These are phyloP conservation scores for Menura novaehollandiae DNA, from an alignment of 2,113 vertebrate genomes.

Conservation along the genomic window DNA sequence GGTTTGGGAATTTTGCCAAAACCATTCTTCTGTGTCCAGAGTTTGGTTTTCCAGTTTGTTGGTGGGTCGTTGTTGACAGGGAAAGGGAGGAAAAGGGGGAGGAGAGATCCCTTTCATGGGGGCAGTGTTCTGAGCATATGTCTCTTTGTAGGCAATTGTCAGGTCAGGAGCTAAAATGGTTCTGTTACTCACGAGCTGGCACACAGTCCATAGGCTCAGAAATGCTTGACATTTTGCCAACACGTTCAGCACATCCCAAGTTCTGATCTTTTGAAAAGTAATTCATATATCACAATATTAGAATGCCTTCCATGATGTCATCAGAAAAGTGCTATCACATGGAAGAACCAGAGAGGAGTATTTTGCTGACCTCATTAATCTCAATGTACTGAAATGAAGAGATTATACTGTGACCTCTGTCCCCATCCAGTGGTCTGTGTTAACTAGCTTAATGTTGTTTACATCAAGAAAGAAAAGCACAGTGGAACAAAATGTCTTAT, in stretches of 20 bases:
- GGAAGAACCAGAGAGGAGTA: slow-evolving; percentile 19
- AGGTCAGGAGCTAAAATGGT: slow-evolving; percentile 54
- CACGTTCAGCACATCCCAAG: slow-evolving; percentile 1
- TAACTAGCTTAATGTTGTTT: slow-evolving; percentile 69
- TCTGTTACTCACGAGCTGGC: slow-evolving; percentile 49
- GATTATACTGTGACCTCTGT: slow-evolving; percentile 55
- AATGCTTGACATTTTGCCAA: slow-evolving; percentile 61
- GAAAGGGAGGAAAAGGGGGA: neutral
- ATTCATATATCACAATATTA: slow-evolving; percentile 68
- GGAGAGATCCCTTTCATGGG: neutral
- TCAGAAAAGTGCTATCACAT: slow-evolving; percentile 45
- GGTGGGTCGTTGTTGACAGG: neutral
- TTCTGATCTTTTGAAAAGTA: slow-evolving; percentile 54
- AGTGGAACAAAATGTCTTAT: slow-evolving; percentile 12
- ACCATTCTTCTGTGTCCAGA: neutral
- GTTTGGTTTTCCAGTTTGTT: neutral
- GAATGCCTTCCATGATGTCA: slow-evolving; percentile 63
- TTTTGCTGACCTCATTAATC: slow-evolving; percentile 65
- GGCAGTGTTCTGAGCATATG: neutral
- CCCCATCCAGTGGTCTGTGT: slow-evolving; percentile 47
- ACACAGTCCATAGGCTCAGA: slow-evolving; percentile 29
- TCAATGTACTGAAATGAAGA: slow-evolving; percentile 54
- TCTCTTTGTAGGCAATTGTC: slow-evolving; percentile 51
- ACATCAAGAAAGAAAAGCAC: slow-evolving; percentile 40
- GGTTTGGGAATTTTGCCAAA: neutral